A percentile compares a stretch with the other conserved stretches of the same genome.
Evolutionary conservation across 1,140 invertebrate species (phyloP).

Genomic region (Periplaneta americana): DNA sequence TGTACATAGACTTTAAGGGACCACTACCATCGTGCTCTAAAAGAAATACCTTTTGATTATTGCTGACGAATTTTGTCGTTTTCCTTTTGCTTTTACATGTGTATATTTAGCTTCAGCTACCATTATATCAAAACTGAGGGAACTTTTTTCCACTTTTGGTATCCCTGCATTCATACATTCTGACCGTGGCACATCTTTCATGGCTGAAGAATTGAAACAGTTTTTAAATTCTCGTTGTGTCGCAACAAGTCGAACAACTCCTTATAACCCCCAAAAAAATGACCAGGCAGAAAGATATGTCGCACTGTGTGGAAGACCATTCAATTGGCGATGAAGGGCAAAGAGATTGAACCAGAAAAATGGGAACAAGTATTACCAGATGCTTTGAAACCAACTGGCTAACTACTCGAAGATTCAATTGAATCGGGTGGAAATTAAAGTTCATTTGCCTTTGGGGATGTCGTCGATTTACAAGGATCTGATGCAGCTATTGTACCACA

Average conservation of each 20-base stretch:
- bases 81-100: constrained; percentile 29
- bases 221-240: constrained; percentile 16
- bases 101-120: constrained; percentile 19
- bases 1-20: constrained; percentile 30
- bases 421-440: background rate
- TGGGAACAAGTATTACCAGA: constrained; percentile 13
- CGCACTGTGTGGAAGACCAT: constrained; percentile 24
- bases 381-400: constrained; percentile 4
- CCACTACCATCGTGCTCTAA: constrained; percentile 24
- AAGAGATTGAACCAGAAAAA: background rate
- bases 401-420: too few relatives aligned
- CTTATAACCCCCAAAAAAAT: constrained; percentile 20
- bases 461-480: too few relatives aligned
- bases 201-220: constrained; percentile 18
- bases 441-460: background rate
- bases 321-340: constrained; percentile 12
- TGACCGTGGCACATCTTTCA: constrained; percentile 26
- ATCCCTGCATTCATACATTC: constrained; percentile 24
- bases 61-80: constrained; percentile 32
- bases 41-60: constrained; percentile 28
- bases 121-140: constrained; percentile 26
- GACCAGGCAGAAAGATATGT: constrained; percentile 19
- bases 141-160: constrained; percentile 24
- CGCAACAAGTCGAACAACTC: constrained; percentile 19
- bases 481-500: too few relatives aligned